phyloP scores from a whole-genome alignment of 2,113 vertebrate genomes.

The Dipodomys stephensi region DNA sequence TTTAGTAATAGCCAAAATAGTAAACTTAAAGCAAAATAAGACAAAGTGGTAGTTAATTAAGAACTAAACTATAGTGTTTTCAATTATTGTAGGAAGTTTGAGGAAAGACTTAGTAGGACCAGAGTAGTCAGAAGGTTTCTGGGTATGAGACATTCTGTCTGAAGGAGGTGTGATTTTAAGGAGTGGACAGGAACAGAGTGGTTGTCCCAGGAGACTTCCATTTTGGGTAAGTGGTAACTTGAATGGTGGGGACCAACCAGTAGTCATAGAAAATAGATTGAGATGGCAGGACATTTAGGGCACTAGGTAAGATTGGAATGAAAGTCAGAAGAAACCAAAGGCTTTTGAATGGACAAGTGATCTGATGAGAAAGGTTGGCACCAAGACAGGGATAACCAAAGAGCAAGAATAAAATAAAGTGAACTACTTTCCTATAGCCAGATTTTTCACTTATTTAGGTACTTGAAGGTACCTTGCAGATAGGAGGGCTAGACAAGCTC shows the following conservation, averaged over 20 bases:
- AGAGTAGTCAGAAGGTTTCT: neutral
- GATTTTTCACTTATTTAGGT: neutral
- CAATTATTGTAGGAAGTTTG: neutral
- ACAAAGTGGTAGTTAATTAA: neutral
- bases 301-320: conserved; percentile 13
- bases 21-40: neutral
- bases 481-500: neutral
- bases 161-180: neutral
- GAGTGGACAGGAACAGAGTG: neutral
- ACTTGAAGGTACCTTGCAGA: neutral
- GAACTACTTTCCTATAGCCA: neutral
- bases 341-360: neutral
- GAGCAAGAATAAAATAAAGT: neutral
- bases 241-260: neutral
- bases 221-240: neutral
- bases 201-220: neutral
- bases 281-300: neutral
- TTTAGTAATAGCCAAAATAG: neutral
- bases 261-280: neutral
- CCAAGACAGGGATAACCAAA: neutral
- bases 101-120: neutral
- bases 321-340: neutral
- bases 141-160: neutral
- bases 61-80: neutral
- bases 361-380: neutral